Base-by-base conservation (phyloP, 2,797 vertebrate species). In the Cyclura pinguis region DNA sequence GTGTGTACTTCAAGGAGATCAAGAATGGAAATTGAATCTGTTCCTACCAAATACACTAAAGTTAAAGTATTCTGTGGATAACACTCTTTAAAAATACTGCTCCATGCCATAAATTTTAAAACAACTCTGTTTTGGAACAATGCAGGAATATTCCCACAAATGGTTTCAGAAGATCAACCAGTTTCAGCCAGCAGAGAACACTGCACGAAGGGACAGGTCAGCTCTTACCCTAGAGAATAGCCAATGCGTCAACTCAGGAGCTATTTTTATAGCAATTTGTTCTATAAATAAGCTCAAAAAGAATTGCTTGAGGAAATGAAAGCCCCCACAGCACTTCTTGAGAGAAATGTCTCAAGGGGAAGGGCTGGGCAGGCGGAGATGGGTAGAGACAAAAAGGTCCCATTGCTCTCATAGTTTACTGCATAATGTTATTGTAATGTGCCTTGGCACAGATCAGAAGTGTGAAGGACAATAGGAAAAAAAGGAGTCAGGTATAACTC, bases 241-340 rank as follows among this genome's bases (percentile, higher is more conserved):
- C 87, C 95, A 96, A 64, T 12, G 5, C 80, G 91, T 93, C 93
- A 91, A 92, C 86, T 92, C 88, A 76, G 84, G 87, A 93, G 92
- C 92, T 97, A 96, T 96, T 97, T 97, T 93, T 88, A 88, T 94
- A 92, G 78, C 90, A 84, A 32, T 78, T 88, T 91, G 35, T 16
- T 93, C 96, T 94, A 93, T 93, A 97, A 97, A 97, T 95, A 97
- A 86, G 86, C 73, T 91, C 93, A 93, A 0, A 18, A 96, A 95
- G 76, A 96, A 92, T 84, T 96, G 96, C 92, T 95, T 89, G 93
- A 95, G 96, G 95, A 96, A 91, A 95, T 91, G 94, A 92, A 90
- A 95, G 90, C 84, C 94, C 85, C 94, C 62, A 93, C 88, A 29
- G 86, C 72, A 93, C 80, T 90, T 94, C 91, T 95, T 85, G 83